These are phyloP conservation scores for Rhagonycha lutea DNA, from an alignment of 2,888 invertebrate species.

Conservation along the genomic window DNA sequence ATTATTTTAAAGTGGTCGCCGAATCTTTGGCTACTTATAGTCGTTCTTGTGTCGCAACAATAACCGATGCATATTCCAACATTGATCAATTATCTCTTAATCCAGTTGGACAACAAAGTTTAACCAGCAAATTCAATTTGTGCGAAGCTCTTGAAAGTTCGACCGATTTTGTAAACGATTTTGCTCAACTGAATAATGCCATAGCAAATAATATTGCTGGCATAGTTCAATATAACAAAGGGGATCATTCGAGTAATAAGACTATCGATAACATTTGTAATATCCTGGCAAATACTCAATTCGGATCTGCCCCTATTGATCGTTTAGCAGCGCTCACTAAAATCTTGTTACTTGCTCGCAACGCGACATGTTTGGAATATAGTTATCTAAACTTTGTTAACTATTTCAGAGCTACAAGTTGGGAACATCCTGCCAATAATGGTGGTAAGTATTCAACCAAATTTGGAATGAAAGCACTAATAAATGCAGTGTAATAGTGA, in stretches of 20 bases:
- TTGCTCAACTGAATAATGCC: constrained; percentile 80
- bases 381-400: no score
- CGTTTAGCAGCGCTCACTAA: no score
- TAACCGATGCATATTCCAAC: constrained; percentile 68
- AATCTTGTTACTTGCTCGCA: no score
- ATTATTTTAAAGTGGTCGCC: no score
- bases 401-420: no score
- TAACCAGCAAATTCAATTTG: constrained; percentile 76
- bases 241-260: constrained; percentile 75
- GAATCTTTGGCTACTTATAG: constrained; percentile 71
- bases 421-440: background rate
- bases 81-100: constrained; percentile 67
- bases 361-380: no score
- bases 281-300: background rate
- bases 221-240: constrained; percentile 93
- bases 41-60: constrained; percentile 68
- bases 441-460: background rate
- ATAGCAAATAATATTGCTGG: constrained; percentile 87
- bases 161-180: constrained; percentile 64
- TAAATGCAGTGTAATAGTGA: no score
- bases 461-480: no score
- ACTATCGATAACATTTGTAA: background rate
- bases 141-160: constrained; percentile 74
- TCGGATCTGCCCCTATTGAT: background rate
- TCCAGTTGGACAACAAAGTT: constrained; percentile 62